Conservation (phyloP, 2,888 invertebrate species). For the Lysandra coridon region DNA sequence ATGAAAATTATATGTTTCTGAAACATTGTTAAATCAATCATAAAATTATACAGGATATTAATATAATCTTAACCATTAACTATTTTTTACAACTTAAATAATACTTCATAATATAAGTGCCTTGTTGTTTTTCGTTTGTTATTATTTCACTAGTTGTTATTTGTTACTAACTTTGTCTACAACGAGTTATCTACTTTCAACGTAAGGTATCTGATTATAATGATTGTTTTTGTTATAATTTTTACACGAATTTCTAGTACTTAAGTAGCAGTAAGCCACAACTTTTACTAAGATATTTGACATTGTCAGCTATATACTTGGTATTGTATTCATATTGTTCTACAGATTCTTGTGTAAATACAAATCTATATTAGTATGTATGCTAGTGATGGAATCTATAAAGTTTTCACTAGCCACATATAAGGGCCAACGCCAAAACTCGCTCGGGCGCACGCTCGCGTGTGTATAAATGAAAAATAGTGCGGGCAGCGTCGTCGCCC, state of each 20-base stretch:
- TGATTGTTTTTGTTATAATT: background rate
- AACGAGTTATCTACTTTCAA: background rate
- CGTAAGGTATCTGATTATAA: background rate
- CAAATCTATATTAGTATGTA: background rate
- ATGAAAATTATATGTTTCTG: background rate
- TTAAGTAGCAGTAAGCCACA: constrained; percentile 2
- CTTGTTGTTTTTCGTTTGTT: background rate
- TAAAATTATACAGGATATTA: background rate
- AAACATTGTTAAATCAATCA: background rate
- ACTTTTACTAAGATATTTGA: background rate
- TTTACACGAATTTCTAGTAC: background rate
- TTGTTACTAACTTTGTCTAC: background rate
- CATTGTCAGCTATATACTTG: background rate
- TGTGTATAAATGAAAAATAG: no score
- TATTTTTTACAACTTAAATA: background rate
- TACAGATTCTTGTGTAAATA: background rate
- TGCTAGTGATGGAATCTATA: background rate
- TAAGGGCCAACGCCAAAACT: no score
- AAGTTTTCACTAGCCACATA: background rate
- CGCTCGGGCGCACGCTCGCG: no score
- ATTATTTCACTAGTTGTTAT: constrained; percentile 1
- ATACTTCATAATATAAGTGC: background rate
- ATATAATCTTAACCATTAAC: background rate
- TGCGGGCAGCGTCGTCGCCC: no score
- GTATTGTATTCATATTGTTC: background rate